Conservation (phyloP, 2,888 invertebrate species). For the Drosophila mimica region DNA sequence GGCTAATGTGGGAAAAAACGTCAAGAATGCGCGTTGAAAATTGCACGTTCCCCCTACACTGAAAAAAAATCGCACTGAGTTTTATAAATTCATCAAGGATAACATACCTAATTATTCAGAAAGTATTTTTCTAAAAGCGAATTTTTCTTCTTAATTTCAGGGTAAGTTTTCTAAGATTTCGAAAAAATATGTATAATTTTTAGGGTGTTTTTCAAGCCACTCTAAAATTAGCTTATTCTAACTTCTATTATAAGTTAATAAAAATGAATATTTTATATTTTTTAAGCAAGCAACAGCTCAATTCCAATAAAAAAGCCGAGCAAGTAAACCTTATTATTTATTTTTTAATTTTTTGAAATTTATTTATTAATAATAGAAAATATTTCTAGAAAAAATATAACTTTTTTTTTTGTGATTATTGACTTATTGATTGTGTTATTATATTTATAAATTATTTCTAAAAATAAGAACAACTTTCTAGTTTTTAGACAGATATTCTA, state of each 20-base stretch:
- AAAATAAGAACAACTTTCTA: neutral
- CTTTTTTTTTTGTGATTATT: neutral
- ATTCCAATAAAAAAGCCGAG: no score
- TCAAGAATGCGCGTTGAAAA: conserved; percentile 79
- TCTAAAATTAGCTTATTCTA: no score
- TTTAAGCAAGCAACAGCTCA: no score
- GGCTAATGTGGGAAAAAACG: conserved; percentile 83
- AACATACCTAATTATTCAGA: no score
- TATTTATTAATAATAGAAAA: neutral
- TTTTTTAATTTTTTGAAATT: accelerated
- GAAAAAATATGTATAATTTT: neutral
- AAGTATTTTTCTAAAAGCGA: neutral
- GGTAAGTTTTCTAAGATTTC: neutral
- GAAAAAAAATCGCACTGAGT: neutral
- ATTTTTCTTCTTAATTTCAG: neutral
- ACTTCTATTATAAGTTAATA: no score
- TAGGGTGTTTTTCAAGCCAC: no score
- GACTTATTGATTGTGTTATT: neutral
- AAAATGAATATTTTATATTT: no score
- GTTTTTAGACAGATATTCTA: neutral
- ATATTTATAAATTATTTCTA: neutral
- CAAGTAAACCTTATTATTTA: neutral
- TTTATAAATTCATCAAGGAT: neutral
- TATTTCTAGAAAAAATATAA: neutral
- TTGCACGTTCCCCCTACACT: conserved; percentile 47